Base-by-base conservation (phyloP, 2,113 vertebrate genomes). In the Mesocricetus auratus region DNA sequence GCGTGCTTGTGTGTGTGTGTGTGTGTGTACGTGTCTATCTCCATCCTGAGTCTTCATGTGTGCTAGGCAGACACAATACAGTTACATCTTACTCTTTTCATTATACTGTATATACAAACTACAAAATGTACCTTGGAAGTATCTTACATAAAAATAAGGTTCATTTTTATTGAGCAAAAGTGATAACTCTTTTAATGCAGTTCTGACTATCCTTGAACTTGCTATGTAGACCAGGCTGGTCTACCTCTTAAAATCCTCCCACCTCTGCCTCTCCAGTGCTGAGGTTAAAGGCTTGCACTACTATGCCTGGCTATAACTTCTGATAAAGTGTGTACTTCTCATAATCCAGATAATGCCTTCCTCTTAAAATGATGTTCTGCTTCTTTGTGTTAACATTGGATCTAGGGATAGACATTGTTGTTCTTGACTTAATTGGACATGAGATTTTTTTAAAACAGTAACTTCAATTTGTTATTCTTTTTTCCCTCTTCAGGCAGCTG, bases 401-500 rank as follows among this genome's bases (percentile, higher is more conserved):
- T 94, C 47, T 26, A 74, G 68, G 7, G 15, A 86, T 31, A 90
- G 39, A 81, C 82, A 19, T 11, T 11, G 17, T 85, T 94, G 31
- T 90, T 56, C 62, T 94, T 95, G 82, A 86, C 71, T 96, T 94
- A 95, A 94, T 93, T 93, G 88, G 82, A 17, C 26, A 79, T 89
- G 78, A 94, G 31, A 91, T 24, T 94, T 24, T 94, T 94, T 96
- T 95, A 42, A 96, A 95, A 58, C 56, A 79, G 10, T 97, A 94
- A 98, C 90, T 94, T 97, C 50, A 96, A 39, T 97, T 97, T 81
- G 13, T 96, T 97, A 33, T 90, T 94, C 97, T 96, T 97, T 86
- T 66, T 58, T 21, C 16, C 75, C 56, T 15, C 83, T 33, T 92
- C 98, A 99, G 99, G 99, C 99, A 96, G 98, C 99, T 58, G 99